These are phyloP conservation scores for Percopsis transmontana DNA, from an alignment of 2,113 vertebrate genomes.

Conservation along the genomic window DNA sequence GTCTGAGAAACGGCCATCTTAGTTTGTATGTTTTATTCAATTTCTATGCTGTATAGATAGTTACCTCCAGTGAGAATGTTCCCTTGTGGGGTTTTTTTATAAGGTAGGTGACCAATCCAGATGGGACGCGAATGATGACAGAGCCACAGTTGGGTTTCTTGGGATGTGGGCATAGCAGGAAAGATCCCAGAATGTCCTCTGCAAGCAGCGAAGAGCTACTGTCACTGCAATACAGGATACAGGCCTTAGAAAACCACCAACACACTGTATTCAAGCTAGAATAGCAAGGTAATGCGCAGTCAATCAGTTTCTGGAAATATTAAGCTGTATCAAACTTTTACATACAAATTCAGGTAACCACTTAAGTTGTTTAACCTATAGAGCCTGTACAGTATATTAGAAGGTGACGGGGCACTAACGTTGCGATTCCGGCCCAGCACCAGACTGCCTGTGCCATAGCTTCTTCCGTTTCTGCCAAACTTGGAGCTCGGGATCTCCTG, in stretches of 20 bases:
- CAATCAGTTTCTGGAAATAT: too few species aligned
- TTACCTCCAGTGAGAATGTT: slow-evolving; percentile 85
- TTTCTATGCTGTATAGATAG: too few species aligned
- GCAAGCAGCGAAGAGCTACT: slow-evolving; percentile 80
- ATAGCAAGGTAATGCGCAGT: too few species aligned
- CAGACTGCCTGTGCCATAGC: slow-evolving; percentile 87
- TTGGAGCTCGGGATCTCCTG: slow-evolving; percentile 49
- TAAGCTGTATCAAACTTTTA: too few species aligned
- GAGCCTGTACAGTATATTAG: not conserved
- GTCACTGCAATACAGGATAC: slow-evolving; percentile 72
- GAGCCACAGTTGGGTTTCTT: slow-evolving; percentile 76
- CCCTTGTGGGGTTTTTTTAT: slow-evolving; percentile 79
- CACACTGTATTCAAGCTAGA: not conserved
- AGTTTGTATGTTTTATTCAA: too few species aligned
- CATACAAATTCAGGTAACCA: too few species aligned
- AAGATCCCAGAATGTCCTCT: slow-evolving; percentile 85
- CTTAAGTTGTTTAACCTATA: too few species aligned
- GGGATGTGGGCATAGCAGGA: slow-evolving; percentile 83
- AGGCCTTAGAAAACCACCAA: not conserved
- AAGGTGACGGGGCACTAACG: slow-evolving; percentile 60
- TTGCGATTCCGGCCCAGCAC: slow-evolving; percentile 86
- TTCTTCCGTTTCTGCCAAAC: slow-evolving; percentile 85
- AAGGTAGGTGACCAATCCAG: slow-evolving; percentile 78
- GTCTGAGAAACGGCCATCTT: too few species aligned
- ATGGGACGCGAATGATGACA: slow-evolving; percentile 84